Base-by-base conservation (phyloP, 2,888 invertebrate genomes). In the Calephelis perditalis region DNA sequence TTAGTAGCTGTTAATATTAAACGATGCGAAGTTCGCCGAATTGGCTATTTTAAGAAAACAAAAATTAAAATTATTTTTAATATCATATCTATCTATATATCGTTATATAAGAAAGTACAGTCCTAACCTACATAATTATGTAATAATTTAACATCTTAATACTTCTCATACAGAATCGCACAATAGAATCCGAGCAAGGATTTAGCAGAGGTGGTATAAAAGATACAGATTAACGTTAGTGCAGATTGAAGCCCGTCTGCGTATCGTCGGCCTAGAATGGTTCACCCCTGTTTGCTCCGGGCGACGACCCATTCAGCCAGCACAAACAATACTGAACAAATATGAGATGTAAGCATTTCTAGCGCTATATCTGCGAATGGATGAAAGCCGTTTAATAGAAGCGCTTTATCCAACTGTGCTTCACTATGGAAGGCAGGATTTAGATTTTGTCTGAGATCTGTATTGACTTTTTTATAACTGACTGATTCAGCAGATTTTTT, bases 231-330 rank as follows among this genome's bases (percentile, higher is more conserved):
- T 58, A 58, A 49, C 57, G 57, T 59, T 56, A 59, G 57, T 52
- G 57, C 57, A 58, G 58, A 57, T 59, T 61, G 54, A 55, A 57
- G 52, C 54, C 15, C 55, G 62, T 59, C 62, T 60, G 62, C 60
- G 64, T 63, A 58, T 61, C 62, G 59, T 62, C 61, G 60, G 56
- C 45, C 64, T 55, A 60, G 60, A 57, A 56, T 49, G 58, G 56
- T 59, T 56, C 59, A 57, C 57, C 67, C 59, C 63, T 65, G 68
- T 70, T 67, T 70, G 69, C 67, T 59, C 62, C 68, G 74, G 75
- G 74, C 77, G 73, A 73, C 71, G 77, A 78, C 77, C 75, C 69
- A 74, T 72, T 75, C 75, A 78, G 65, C 62, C 73, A 71, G 69
- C 75, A 70, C 73, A 76, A 79, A 79, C 76, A 77, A 71, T 61